Conservation (phyloP, 1,140 invertebrate species). For the Nymphalis io region DNA sequence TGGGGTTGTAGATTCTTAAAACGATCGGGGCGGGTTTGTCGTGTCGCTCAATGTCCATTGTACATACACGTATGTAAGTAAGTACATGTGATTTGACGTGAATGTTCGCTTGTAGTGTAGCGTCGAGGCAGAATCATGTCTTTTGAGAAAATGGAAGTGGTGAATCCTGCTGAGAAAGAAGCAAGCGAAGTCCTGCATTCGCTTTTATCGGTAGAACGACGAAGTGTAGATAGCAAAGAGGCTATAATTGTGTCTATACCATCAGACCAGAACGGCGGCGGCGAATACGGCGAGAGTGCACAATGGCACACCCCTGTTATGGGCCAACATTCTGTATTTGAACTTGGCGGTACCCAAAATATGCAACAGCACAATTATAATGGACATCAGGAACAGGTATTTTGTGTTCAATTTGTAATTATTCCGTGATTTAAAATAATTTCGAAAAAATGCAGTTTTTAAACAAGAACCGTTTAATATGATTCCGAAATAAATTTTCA, state of each 20-base stretch:
- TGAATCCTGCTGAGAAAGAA: conserved; percentile 83
- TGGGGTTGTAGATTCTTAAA: conserved; percentile 57
- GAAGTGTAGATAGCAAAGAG: conserved; percentile 80
- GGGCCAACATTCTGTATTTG: conserved; percentile 78
- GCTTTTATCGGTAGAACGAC: conserved; percentile 83
- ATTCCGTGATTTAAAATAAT: too few species aligned
- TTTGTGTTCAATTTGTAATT: conserved; percentile 6
- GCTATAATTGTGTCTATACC: conserved; percentile 78
- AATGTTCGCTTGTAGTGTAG: conserved; percentile 76
- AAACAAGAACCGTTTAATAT: background rate
- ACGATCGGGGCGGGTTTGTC: conserved; percentile 66
- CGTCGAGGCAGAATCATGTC: conserved; percentile 70
- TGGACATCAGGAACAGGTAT: conserved; percentile 76
- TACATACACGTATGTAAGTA: conserved; percentile 78
- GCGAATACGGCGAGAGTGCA: conserved; percentile 78
- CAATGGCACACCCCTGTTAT: conserved; percentile 83
- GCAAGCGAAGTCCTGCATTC: conserved; percentile 85
- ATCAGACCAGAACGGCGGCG: conserved; percentile 68
- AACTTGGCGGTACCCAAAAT: conserved; percentile 63
- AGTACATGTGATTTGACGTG: conserved; percentile 76
- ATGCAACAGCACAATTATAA: conserved; percentile 75
- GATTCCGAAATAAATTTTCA: conserved; percentile 49
- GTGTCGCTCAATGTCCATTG: conserved; percentile 60
- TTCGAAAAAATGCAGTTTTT: too few species aligned
- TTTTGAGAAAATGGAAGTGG: conserved; percentile 79